Evolutionary conservation across 2,797 vertebrate genomes (phyloP).

Genomic region (Acomys russatus): DNA sequence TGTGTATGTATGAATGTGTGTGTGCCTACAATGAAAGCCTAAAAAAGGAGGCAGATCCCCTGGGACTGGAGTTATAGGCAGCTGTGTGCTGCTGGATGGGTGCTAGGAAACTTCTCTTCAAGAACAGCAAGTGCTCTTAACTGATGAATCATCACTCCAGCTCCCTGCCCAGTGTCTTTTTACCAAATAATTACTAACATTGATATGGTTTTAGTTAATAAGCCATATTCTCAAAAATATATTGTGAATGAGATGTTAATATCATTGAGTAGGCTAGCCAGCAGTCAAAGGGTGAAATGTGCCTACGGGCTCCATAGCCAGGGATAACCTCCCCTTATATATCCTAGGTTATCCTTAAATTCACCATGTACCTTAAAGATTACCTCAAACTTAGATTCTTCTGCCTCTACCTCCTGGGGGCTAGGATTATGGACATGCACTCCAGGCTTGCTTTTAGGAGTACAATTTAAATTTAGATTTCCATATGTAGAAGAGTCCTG

Average conservation of each 20-base stretch:
- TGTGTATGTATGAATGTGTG: background rate
- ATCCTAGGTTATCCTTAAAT: background rate
- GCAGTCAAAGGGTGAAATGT: background rate
- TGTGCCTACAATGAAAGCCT: background rate
- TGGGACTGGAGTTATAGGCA: background rate
- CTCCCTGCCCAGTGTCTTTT: background rate
- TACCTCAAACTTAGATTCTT: background rate
- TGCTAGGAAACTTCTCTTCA: background rate
- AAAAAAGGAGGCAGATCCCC: background rate
- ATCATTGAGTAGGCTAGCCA: background rate
- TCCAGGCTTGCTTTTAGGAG: background rate
- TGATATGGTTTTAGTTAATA: conserved; percentile 11
- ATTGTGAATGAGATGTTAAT: conserved; percentile 19
- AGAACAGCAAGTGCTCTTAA: background rate
- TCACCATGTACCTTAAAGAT: background rate
- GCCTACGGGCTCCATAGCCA: background rate
- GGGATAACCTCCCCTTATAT: no score
- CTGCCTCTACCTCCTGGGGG: background rate
- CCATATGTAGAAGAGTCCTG: background rate
- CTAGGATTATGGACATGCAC: background rate
- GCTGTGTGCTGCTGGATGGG: background rate
- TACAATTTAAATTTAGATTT: background rate
- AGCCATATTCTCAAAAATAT: background rate
- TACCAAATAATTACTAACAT: background rate
- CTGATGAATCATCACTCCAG: background rate